A percentile compares a stretch with the other conserved stretches of the same genome.
Evolutionary conservation across 2,888 invertebrate genomes (phyloP).

Genomic region (Idaea biselata): DNA sequence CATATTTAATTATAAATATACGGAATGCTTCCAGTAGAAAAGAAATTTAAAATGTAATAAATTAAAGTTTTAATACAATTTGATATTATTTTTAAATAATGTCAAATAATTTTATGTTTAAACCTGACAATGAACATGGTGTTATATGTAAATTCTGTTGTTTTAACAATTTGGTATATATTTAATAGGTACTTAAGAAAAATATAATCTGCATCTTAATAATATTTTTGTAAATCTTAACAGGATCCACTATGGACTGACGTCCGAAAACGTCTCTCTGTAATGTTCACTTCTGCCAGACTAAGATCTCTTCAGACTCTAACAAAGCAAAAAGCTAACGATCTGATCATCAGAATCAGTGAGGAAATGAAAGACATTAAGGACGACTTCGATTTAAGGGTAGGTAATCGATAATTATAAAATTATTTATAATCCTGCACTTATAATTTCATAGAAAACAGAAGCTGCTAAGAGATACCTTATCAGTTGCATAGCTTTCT

Average conservation of each 20-base stretch:
- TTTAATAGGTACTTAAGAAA: no score
- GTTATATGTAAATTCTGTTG: no score
- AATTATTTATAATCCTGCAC: background rate
- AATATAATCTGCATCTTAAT: background rate
- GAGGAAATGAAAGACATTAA: conserved; percentile 25
- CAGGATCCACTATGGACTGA: conserved; percentile 51
- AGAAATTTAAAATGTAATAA: no score
- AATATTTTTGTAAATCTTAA: background rate
- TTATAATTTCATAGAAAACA: background rate
- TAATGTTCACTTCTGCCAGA: conserved; percentile 45
- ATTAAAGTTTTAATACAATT: no score
- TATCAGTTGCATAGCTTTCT: no score
- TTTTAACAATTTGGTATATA: no score
- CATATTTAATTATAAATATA: no score
- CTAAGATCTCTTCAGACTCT: conserved; percentile 34
- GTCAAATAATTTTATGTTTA: no score
- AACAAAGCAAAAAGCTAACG: conserved; percentile 29
- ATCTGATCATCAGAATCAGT: conserved; percentile 36
- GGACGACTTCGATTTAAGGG: conserved; percentile 28
- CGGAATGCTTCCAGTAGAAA: no score
- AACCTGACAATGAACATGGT: no score
- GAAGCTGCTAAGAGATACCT: no score
- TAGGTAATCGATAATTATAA: conserved; percentile 16
- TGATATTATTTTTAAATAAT: no score
- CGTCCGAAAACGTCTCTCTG: conserved; percentile 36